phyloP scores from a whole-genome alignment of 1,140 invertebrate species.

The Rhagoletis pomonella region DNA sequence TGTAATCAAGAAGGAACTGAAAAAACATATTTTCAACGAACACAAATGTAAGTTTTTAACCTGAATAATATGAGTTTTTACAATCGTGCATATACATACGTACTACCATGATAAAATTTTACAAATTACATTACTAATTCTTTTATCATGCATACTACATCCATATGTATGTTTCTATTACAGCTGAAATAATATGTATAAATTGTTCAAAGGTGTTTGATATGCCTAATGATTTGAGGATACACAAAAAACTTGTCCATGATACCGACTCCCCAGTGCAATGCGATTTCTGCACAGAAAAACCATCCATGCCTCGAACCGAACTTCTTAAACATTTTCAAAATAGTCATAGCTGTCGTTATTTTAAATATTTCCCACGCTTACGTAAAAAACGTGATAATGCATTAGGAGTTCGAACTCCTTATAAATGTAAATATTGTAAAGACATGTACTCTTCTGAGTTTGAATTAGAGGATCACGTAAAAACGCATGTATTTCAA shows the following conservation, averaged over 20 bases:
- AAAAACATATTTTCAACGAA: neutral
- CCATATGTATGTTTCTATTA: neutral
- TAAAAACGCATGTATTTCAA: neutral
- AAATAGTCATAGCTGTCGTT: neutral
- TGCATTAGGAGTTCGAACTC: neutral
- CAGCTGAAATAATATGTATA: slow-evolving; percentile 12
- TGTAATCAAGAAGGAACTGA: neutral
- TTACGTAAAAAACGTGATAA: neutral
- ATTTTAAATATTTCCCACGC: slow-evolving; percentile 2
- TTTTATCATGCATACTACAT: neutral
- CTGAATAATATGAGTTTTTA: neutral
- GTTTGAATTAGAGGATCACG: neutral
- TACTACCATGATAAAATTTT: no score
- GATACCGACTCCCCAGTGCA: neutral
- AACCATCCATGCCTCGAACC: neutral
- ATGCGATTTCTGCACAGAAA: neutral
- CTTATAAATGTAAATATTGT: slow-evolving; percentile 11
- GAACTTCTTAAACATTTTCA: slow-evolving; percentile 10
- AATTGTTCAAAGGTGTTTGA: neutral
- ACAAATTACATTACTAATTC: no score
- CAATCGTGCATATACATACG: no score
- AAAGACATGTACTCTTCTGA: neutral
- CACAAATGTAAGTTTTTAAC: neutral
- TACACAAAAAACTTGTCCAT: slow-evolving; percentile 24
- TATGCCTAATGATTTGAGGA: neutral